A percentile compares a stretch with the other conserved stretches of the same genome.
phyloP scores from a whole-genome alignment of 2,113 vertebrate species.

The Corythornis vintsioides region DNA sequence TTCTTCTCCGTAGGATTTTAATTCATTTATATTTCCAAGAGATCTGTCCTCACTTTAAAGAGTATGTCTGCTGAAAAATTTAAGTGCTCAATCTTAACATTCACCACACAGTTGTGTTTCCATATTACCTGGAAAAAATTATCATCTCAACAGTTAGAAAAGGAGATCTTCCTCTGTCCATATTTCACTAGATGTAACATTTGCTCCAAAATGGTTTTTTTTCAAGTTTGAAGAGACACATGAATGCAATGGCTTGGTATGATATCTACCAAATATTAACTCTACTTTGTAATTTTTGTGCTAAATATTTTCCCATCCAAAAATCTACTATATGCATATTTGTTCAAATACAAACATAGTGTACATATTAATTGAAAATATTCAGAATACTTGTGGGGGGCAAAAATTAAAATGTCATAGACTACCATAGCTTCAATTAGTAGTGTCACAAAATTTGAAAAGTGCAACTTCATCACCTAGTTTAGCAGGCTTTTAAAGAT shows the following conservation, averaged over 20 bases:
- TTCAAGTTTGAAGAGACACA: neutral
- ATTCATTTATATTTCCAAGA: neutral
- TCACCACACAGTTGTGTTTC: neutral
- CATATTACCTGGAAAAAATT: neutral
- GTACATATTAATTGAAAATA: neutral
- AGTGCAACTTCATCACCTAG: neutral
- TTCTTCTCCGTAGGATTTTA: neutral
- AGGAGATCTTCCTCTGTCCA: neutral
- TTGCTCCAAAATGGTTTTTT: neutral
- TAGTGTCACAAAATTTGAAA: neutral
- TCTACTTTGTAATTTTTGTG: neutral
- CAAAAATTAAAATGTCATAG: neutral
- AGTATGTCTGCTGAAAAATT: neutral
- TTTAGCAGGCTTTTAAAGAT: neutral
- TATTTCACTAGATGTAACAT: neutral
- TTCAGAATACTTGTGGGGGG: fast-evolving
- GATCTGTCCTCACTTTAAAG: neutral
- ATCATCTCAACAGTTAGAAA: neutral
- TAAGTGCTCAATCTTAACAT: neutral
- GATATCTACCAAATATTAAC: neutral
- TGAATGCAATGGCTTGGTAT: neutral
- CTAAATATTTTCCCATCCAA: neutral
- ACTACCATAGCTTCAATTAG: neutral
- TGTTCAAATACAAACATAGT: neutral
- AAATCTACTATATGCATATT: neutral